Evolutionary conservation across 2,888 invertebrate genomes (phyloP).

Genomic region (Leucophora obtusa): DNA sequence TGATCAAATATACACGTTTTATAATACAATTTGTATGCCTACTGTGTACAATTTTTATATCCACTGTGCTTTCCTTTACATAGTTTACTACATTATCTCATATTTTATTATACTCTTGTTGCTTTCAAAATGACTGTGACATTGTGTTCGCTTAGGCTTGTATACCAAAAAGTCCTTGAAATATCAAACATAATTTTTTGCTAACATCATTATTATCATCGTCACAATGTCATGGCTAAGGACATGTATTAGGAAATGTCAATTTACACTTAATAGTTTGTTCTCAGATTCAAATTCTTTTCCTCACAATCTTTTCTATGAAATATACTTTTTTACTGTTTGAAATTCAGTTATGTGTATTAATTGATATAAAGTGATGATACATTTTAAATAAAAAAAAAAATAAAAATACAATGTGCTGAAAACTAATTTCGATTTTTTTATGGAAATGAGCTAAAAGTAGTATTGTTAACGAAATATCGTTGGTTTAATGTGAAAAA

Average conservation of each 20-base stretch:
- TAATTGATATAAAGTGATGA: slow-evolving; percentile 8
- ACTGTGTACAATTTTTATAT: too few relatives aligned
- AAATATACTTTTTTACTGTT: not conserved
- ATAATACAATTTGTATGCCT: too few relatives aligned
- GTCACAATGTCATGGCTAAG: slow-evolving; percentile 32
- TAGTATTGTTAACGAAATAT: too few relatives aligned
- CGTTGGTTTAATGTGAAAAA: too few relatives aligned
- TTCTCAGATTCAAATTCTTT: not conserved
- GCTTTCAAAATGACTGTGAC: not conserved
- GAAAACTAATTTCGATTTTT: too few relatives aligned
- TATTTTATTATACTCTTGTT: not conserved
- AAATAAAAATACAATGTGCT: too few relatives aligned
- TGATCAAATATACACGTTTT: too few relatives aligned
- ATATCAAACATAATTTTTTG: slow-evolving; percentile 19
- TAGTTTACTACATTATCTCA: not conserved
- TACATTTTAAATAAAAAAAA: not conserved
- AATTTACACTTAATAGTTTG: slow-evolving; percentile 33
- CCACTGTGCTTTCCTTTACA: too few relatives aligned
- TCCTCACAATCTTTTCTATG: not conserved
- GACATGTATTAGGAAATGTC: slow-evolving; percentile 53
- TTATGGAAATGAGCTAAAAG: too few relatives aligned
- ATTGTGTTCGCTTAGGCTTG: not conserved
- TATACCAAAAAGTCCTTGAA: slow-evolving; percentile 45
- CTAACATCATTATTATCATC: slow-evolving; percentile 24
- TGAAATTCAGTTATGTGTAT: slow-evolving; percentile 10